Conservation (phyloP, 2,797 vertebrate species). For the Sebastes umbrosus region DNA sequence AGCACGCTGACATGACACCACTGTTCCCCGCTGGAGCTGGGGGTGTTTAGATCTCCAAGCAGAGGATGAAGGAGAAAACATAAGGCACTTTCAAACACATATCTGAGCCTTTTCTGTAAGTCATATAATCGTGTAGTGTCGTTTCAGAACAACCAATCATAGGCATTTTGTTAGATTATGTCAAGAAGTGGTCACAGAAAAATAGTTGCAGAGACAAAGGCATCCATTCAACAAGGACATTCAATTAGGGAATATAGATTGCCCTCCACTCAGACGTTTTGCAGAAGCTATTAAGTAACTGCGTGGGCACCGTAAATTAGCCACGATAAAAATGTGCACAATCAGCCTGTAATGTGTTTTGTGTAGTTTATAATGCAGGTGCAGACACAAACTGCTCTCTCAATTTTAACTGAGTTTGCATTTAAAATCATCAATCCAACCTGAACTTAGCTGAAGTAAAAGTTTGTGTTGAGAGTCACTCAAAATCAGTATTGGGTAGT, state of each 20-base stretch:
- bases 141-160: not conserved
- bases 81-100: constrained; percentile 23
- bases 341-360: constrained; percentile 5
- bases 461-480: not conserved
- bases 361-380: not conserved
- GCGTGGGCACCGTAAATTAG: not conserved
- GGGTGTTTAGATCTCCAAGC: constrained; percentile 46
- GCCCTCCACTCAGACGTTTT: not conserved
- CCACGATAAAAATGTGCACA: not conserved
- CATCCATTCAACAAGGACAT: not conserved
- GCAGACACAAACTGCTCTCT: constrained; percentile 5
- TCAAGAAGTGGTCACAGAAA: not conserved
- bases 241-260: not conserved
- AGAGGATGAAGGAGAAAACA: constrained; percentile 34
- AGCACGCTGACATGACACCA: constrained; percentile 48
- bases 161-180: not conserved
- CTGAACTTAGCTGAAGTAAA: not conserved
- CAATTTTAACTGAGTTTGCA: not conserved
- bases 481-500: not conserved
- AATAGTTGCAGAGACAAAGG: not conserved
- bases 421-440: not conserved
- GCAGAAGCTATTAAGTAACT: constrained; percentile 4
- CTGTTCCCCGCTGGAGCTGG: constrained; percentile 32
- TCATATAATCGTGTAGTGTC: constrained; percentile 1
- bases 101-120: constrained; percentile 28